Percentiles rank a stretch among this genome's conserved stretches.
phyloP scores from a whole-genome alignment of 1,140 invertebrate species.

The Parapsyche elsis region DNA sequence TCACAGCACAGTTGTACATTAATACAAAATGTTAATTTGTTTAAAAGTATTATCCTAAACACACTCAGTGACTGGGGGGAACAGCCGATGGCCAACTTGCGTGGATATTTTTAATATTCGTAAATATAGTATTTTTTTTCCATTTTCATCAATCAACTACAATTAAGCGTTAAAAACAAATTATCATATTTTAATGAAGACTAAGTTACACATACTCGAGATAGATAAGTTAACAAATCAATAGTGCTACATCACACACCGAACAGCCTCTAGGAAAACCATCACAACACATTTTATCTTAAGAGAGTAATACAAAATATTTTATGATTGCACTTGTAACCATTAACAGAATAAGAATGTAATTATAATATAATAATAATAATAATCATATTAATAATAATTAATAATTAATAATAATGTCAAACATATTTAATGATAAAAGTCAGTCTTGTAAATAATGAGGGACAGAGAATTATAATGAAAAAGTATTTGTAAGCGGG shows the following conservation, averaged over 20 bases:
- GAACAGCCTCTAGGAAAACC: conserved; percentile 44
- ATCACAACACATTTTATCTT: conserved; percentile 53
- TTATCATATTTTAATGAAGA: conserved; percentile 31
- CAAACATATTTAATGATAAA: conserved; percentile 51
- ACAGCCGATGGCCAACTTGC: conserved; percentile 34
- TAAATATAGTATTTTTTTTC: conserved; percentile 39
- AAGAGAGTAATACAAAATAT: conserved; percentile 54
- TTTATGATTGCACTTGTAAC: conserved; percentile 54
- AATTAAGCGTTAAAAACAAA: conserved; percentile 44
- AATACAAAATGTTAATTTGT: conserved; percentile 57
- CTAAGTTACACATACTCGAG: conserved; percentile 34
- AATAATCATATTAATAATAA: conserved; percentile 49
- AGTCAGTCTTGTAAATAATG: conserved; percentile 57
- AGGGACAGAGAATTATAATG: conserved; percentile 52
- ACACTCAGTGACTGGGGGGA: conserved; percentile 34
- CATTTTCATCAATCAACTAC: conserved; percentile 37
- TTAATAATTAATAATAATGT: conserved; percentile 53
- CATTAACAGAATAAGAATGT: conserved; percentile 51
- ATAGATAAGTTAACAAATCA: conserved; percentile 44
- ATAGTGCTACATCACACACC: conserved; percentile 47
- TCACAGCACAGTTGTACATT: conserved; percentile 58
- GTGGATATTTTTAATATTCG: conserved; percentile 40
- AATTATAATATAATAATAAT: conserved; percentile 37
- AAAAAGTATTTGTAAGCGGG: conserved; percentile 41
- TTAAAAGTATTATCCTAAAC: conserved; percentile 39